These are phyloP conservation scores for Charadrius vociferus DNA, from an alignment of 2,113 vertebrate genomes.

Conservation along the genomic window DNA sequence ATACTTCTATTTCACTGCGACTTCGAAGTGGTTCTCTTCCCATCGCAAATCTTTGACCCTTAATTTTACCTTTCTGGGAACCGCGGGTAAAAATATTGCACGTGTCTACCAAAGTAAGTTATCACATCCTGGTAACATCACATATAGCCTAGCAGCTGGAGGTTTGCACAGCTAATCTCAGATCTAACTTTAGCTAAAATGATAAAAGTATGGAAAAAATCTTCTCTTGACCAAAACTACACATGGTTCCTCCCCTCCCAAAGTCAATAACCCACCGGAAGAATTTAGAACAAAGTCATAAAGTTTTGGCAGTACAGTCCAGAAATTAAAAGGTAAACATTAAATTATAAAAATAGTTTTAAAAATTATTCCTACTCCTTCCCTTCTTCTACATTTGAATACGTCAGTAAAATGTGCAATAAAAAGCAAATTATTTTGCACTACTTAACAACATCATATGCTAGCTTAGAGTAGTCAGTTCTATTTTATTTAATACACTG, in stretches of 20 bases:
- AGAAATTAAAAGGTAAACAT: background rate
- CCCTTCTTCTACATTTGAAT: background rate
- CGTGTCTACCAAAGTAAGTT: background rate
- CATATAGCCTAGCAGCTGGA: background rate
- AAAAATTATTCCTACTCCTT: background rate
- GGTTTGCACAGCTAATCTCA: background rate
- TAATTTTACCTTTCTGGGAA: background rate
- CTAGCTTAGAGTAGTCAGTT: background rate
- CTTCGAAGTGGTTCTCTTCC: background rate
- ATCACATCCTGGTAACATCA: background rate
- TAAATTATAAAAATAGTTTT: background rate
- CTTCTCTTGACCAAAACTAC: background rate
- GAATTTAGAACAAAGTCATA: background rate
- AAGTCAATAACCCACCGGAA: background rate
- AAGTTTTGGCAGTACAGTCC: background rate
- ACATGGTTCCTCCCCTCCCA: background rate
- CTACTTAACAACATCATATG: background rate
- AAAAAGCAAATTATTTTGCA: background rate
- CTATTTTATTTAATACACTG: background rate
- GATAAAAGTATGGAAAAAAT: accelerated
- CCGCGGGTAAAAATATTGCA: background rate
- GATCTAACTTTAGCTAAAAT: background rate
- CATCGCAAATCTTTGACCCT: background rate
- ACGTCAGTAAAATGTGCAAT: background rate
- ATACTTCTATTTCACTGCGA: background rate